phyloP scores from a whole-genome alignment of 1,140 invertebrate genomes.

The Trypoxylus dichotomus region DNA sequence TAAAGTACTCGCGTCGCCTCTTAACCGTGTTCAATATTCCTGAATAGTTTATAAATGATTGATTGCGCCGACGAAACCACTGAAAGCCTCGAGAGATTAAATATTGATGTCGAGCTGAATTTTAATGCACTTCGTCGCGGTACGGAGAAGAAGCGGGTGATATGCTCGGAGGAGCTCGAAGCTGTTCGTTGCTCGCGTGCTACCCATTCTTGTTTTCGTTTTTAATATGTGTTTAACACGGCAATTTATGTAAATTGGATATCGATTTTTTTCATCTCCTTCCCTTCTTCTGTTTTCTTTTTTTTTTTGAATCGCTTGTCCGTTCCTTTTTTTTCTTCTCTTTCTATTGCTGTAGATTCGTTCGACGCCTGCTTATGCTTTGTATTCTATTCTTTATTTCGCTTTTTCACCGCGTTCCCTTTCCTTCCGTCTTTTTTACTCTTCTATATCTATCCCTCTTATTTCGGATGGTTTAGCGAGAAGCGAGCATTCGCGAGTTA shows the following conservation, averaged over 20 bases:
- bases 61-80: conserved; percentile 32
- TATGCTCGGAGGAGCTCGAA: neutral
- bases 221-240: conserved; percentile 27
- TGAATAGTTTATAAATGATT: conserved; percentile 33
- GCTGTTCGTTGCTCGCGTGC: neutral
- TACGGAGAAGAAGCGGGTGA: neutral
- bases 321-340: neutral
- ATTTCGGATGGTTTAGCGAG: neutral
- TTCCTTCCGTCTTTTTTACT: neutral
- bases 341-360: neutral
- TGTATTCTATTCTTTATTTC: neutral
- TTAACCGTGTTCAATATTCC: conserved; percentile 28
- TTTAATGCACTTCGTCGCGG: conserved; percentile 27
- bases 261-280: conserved; percentile 7
- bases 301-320: neutral
- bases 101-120: conserved; percentile 31
- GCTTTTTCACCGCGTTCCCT: neutral
- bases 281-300: neutral
- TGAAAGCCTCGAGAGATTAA: conserved; percentile 30
- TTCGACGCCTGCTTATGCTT: neutral
- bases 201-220: conserved; percentile 26
- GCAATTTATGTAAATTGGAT: conserved; percentile 29
- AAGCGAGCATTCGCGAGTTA: conserved; percentile 6
- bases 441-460: neutral
- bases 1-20: conserved; percentile 26